Evolutionary conservation across 2,888 invertebrate genomes (phyloP).

Genomic region (Kryphioiulus occultus): DNA sequence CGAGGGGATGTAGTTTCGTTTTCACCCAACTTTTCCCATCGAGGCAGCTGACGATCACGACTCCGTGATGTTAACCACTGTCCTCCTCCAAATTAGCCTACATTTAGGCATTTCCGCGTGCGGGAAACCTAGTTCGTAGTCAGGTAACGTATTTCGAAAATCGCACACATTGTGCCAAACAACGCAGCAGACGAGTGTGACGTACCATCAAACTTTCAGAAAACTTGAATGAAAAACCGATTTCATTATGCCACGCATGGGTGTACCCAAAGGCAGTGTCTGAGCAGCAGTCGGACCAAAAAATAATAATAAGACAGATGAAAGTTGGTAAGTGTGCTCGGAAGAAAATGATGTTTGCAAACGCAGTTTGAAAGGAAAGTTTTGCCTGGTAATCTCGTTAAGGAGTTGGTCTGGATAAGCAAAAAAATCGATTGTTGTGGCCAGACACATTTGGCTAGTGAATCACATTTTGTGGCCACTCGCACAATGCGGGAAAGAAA

Average conservation of each 20-base stretch:
- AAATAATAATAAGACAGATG: neutral
- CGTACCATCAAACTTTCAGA: neutral
- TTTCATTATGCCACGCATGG: neutral
- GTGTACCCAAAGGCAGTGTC: neutral
- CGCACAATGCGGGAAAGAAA: neutral
- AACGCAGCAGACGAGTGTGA: neutral
- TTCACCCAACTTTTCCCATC: conserved; percentile 13
- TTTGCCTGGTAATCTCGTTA: conserved; percentile 16
- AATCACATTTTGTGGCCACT: neutral
- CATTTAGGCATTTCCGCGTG: neutral
- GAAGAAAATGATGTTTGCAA: neutral
- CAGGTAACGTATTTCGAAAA: neutral
- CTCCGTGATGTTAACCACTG: conserved; percentile 23
- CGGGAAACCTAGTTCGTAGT: neutral
- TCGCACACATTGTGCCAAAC: neutral
- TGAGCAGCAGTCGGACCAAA: neutral
- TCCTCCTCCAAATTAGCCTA: conserved; percentile 23
- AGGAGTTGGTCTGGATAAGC: neutral
- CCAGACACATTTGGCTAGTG: neutral
- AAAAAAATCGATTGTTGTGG: conserved; percentile 23
- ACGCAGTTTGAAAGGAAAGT: neutral
- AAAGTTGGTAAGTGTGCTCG: conserved; percentile 6
- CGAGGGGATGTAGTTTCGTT: neutral
- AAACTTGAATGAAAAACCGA: conserved; percentile 15
- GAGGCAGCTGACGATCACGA: neutral